Percentiles rank a stretch among this genome's conserved stretches.
Conservation (phyloP, 2,797 vertebrate genomes). For the Eremophila alpestris region DNA sequence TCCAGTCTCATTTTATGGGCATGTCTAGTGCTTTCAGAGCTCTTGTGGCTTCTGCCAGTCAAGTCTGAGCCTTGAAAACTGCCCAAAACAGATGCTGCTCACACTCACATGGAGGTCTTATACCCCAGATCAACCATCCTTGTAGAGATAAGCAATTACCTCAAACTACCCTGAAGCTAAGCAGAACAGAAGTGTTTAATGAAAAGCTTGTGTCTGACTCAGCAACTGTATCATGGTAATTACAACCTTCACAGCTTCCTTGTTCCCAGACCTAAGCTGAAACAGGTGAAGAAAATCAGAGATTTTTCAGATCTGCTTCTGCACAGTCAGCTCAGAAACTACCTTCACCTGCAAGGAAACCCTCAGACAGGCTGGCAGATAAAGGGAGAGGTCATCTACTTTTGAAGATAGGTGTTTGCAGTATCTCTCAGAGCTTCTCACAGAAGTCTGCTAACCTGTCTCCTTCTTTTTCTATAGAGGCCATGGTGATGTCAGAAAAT, state of each 20-base stretch:
- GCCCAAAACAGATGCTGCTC: background rate
- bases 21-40: background rate
- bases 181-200: background rate
- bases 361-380: background rate
- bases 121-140: background rate
- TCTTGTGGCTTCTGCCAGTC: background rate
- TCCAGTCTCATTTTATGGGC: background rate
- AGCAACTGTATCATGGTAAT: background rate
- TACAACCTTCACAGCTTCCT: background rate
- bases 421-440: background rate
- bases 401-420: background rate
- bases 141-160: background rate
- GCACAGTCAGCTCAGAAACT: background rate
- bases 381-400: background rate
- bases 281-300: background rate
- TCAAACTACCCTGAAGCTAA: background rate
- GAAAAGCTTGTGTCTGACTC: background rate
- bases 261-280: background rate
- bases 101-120: background rate
- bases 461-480: background rate
- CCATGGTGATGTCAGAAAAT: slow-evolving; percentile 1
- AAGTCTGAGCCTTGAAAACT: background rate
- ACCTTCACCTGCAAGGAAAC: background rate
- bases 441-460: background rate
- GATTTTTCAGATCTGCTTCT: background rate